Conservation (phyloP, 2,797 vertebrate species). For the Silurus lanzhouensis region DNA sequence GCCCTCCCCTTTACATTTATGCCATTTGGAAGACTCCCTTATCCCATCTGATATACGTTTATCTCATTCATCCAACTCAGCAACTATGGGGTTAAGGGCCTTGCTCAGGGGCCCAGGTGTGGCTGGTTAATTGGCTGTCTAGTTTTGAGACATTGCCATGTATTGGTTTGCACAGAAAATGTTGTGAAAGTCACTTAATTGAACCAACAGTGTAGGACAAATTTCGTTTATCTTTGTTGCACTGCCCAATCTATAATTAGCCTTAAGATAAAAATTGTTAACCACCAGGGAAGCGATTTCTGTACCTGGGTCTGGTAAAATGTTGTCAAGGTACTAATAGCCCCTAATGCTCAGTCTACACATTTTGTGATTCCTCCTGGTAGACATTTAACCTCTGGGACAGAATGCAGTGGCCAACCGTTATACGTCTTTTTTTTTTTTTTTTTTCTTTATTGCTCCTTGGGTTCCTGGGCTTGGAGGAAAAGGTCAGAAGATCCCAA, state of each 20-base stretch:
- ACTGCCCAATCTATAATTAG: neutral
- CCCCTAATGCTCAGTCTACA: neutral
- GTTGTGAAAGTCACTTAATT: neutral
- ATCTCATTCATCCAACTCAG: too few species aligned
- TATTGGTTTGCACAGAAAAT: neutral
- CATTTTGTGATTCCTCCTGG: neutral
- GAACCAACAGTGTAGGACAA: neutral
- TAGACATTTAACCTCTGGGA: too few species aligned
- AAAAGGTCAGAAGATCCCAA: neutral
- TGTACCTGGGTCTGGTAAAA: neutral
- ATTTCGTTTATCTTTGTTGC: neutral
- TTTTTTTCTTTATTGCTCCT: neutral
- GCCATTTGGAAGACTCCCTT: too few species aligned
- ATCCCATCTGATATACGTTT: too few species aligned
- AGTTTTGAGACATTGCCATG: neutral
- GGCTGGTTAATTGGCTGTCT: neutral
- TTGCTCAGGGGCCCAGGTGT: too few species aligned
- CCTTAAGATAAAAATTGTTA: neutral
- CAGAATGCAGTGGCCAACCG: neutral
- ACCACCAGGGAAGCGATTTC: neutral
- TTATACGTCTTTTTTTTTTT: neutral
- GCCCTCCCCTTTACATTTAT: too few species aligned
- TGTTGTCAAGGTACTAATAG: neutral
- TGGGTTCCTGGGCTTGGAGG: neutral
- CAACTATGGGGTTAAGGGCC: too few species aligned